Percentiles rank a stretch among this genome's conserved stretches.
Conservation (phyloP, 2,888 invertebrate genomes). For the Erynnis tages region DNA sequence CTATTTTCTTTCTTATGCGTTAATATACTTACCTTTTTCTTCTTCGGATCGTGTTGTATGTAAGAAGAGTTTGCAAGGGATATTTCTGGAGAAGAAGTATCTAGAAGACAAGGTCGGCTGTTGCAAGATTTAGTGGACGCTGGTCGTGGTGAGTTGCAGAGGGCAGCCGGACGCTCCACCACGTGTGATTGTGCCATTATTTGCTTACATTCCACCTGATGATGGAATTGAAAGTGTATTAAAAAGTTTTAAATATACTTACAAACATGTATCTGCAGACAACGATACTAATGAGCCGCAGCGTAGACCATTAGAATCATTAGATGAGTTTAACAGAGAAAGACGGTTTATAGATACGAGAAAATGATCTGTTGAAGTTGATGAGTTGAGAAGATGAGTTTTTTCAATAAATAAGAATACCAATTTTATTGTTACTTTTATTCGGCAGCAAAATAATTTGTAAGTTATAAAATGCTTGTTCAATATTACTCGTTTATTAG, state of each 20-base stretch:
- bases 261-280: constrained; percentile 85
- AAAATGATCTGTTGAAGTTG: too few relatives aligned
- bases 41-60: constrained; percentile 91
- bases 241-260: neutral
- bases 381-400: too few relatives aligned
- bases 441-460: too few relatives aligned
- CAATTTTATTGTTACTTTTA: too few relatives aligned
- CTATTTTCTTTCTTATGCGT: too few relatives aligned
- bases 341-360: too few relatives aligned
- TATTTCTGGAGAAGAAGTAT: constrained; percentile 87
- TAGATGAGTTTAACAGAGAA: too few relatives aligned
- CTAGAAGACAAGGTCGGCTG: constrained; percentile 88
- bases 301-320: too few relatives aligned
- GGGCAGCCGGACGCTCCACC: constrained; percentile 87
- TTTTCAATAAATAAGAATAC: too few relatives aligned
- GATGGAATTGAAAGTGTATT: neutral
- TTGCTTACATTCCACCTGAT: constrained; percentile 91
- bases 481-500: too few relatives aligned
- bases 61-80: constrained; percentile 90
- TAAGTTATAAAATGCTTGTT: too few relatives aligned
- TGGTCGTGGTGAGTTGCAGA: constrained; percentile 89
- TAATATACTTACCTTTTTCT: constrained; percentile 84
- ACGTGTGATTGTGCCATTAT: constrained; percentile 96
- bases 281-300: too few relatives aligned
- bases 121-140: constrained; percentile 92